Evolutionary conservation across 2,888 invertebrate genomes (phyloP), one percentile per base, ranked within the genome.

Genomic region (Synanthedon vespiformis): DNA sequence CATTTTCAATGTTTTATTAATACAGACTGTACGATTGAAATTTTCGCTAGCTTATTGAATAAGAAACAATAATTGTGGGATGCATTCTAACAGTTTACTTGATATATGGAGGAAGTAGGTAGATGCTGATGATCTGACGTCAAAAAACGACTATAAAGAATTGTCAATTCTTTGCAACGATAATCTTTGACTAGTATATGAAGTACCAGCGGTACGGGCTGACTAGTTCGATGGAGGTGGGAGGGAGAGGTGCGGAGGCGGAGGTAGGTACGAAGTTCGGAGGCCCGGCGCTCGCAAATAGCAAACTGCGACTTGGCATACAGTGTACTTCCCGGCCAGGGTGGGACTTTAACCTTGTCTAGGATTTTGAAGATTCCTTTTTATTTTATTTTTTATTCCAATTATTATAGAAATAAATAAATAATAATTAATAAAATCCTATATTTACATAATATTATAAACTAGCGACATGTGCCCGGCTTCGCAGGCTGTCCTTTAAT

Each of bases 281-380:
- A 77, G 74, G 74, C 71, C 78, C 77, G 72, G 70, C 68, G 74
- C 69, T 70, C 80, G 72, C 80, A 81, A 84, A 83, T 82, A 83
- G 80, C 82, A 75, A 80, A 71, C 80, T 81, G 80, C 77, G 80
- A 80, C 74, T 83, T 82, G 82, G 81, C 81, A 80, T 78, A 77
- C 72, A 74, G 64, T 76, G 73, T 79, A 70, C 77, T 76, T 74
- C 71, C 65, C 65, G 61, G 22, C 62, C 80, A 80, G 81, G 72
- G 76, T 63, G 74, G 82, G 53, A 82, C 58, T 74, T 53, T 47
- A 22, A 49, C 13, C 52, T 57, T 54, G 51, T 58, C 57, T 60
- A 53, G 53, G 53, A 56, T 13, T 52, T 13, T 49, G 22, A 54
- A 14, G 49, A 48, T 40, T 18, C 6, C 49, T 49, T 13, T 18